Conservation (phyloP, 2,888 invertebrate genomes). For the Drosophila cracens region DNA sequence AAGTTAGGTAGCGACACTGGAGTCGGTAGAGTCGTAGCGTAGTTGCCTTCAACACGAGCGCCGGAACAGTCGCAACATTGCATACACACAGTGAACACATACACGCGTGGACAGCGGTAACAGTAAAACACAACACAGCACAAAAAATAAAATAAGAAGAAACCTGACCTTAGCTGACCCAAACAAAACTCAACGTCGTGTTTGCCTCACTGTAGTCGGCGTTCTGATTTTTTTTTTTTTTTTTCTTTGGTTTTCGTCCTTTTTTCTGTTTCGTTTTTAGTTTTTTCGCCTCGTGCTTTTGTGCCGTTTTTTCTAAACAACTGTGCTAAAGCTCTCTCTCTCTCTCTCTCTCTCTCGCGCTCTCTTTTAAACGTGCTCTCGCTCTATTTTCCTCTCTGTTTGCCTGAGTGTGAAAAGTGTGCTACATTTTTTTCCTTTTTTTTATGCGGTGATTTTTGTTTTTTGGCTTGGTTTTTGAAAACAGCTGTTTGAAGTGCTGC, state of each 20-base stretch:
- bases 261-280: slow-evolving; percentile 28
- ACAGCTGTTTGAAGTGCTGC: slow-evolving; percentile 19
- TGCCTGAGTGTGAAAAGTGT: slow-evolving; percentile 49
- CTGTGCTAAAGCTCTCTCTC: slow-evolving; percentile 14
- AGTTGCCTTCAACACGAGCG: slow-evolving; percentile 72
- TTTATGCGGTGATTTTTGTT: slow-evolving; percentile 7
- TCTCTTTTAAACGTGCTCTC: slow-evolving; percentile 1
- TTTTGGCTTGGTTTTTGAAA: not conserved
- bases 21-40: slow-evolving; percentile 32
- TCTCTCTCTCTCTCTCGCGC: not conserved
- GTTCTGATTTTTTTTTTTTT: slow-evolving; percentile 7
- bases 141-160: not conserved
- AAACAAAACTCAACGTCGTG: not conserved
- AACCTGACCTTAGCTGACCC: slow-evolving; percentile 51
- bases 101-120: slow-evolving; percentile 16
- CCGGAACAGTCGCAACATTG: slow-evolving; percentile 69
- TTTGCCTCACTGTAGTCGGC: slow-evolving; percentile 15
- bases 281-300: slow-evolving; percentile 64
- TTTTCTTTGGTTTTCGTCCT: slow-evolving; percentile 5
- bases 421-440: slow-evolving; percentile 56
- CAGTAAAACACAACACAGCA: slow-evolving; percentile 7
- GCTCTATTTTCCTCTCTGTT: slow-evolving; percentile 2
- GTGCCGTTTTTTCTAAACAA: slow-evolving; percentile 77
- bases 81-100: slow-evolving; percentile 13
- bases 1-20: slow-evolving; percentile 28